phyloP scores from a whole-genome alignment of 2,113 vertebrate species.

The Accipiter cooperii region DNA sequence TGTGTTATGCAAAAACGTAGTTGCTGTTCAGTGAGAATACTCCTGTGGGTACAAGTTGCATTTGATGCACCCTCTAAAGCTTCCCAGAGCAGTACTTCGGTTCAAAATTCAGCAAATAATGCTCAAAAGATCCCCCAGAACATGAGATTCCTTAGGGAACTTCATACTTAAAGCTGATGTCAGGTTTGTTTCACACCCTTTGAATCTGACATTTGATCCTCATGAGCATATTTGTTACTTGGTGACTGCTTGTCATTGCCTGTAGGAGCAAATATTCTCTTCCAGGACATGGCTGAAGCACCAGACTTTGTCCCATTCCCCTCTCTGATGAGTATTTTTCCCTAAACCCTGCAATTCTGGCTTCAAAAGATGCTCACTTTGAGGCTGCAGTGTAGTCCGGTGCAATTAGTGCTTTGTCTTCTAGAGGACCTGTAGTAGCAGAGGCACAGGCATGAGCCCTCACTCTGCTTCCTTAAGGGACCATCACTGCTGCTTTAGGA shows the following conservation, averaged over 20 bases:
- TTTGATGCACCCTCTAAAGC: neutral
- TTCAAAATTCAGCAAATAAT: neutral
- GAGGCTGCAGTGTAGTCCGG: neutral
- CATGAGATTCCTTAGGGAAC: neutral
- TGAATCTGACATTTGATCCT: neutral
- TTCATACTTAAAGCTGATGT: neutral
- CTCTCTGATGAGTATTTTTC: neutral
- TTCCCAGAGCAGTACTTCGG: neutral
- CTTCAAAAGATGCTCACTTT: neutral
- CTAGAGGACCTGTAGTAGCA: neutral
- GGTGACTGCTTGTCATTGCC: neutral
- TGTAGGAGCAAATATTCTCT: neutral
- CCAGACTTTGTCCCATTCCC: neutral
- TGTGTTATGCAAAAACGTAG: neutral
- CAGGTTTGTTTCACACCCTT: conserved; percentile 11
- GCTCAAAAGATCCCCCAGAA: neutral
- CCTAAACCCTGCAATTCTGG: neutral
- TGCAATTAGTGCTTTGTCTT: neutral
- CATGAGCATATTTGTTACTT: conserved; percentile 3
- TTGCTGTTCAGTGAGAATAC: neutral
- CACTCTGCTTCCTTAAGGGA: neutral
- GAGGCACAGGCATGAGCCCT: neutral
- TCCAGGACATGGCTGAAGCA: neutral
- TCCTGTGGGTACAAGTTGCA: neutral
- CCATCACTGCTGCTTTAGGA: neutral